Base-by-base conservation (phyloP, 2,888 invertebrate genomes). In the Pinctada fucata region DNA sequence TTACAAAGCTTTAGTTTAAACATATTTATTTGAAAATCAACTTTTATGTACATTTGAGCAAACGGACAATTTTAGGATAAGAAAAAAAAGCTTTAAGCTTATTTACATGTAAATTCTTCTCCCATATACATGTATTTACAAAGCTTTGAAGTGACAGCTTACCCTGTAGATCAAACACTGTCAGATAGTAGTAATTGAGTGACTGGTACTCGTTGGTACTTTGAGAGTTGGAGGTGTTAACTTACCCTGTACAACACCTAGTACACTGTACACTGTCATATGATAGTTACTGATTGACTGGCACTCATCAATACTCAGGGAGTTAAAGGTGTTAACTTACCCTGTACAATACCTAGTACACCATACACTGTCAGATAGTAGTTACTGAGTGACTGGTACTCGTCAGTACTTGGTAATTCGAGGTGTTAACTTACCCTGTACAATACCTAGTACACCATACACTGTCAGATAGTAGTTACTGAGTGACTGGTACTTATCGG, bases 351-450 rank as follows among this genome's bases (percentile, higher is more conserved):
- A 4, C 91, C 91, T 3, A 90, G 83, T 3, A 84, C 87, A 3
- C 92, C 92, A 84, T 94, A 94, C 72, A 93, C 91, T 3, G 91
- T 91, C 6, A 94, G 87, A 70, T 93, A 91, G 8, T 87, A 72
- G 81, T 91, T 78, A 58, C 83, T 84, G 68, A 65, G 81, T 10
- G 88, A 78, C 10, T 71, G 76, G 67, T 87, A 88, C n/a, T 85
- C 79, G 3, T 83, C 49, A 0, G 86, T 87, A 72, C 86, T 82
- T 31, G 75, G 77, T 8, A 48, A 6, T 63, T 48, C 2, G 85
- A 83, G 45, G 74, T 72, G 78, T 89, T 88, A 74, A 82, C 91
- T 6, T 87, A 73, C 80, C 91, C 77, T 58, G 84, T 13, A 88
- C 73, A 5, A 85, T 70, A 50, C 91, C 89, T 79, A 90, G 90